Conservation (phyloP, 2,797 vertebrate species). For the Alexandromys oeconomus region DNA sequence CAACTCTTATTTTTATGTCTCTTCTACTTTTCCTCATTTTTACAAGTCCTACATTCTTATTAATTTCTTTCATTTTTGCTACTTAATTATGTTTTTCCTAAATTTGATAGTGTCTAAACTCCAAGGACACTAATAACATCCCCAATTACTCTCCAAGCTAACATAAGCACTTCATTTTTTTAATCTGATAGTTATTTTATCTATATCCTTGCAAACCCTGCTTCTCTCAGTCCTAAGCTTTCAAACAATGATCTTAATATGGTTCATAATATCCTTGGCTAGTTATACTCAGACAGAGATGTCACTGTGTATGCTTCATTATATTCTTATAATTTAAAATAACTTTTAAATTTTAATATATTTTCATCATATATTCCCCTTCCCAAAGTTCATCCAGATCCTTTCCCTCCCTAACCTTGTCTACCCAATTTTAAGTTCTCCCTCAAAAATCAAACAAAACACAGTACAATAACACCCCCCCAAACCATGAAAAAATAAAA, state of each 20-base stretch:
- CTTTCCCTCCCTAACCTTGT: accelerated
- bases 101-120: not conserved
- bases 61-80: not conserved
- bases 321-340: not conserved
- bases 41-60: not conserved
- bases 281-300: not conserved
- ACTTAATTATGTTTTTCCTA: not conserved
- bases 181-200: not conserved
- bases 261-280: not conserved
- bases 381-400: not conserved
- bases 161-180: not conserved
- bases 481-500: not conserved
- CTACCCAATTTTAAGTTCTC: not conserved
- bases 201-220: not conserved
- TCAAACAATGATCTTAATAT: not conserved
- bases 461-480: not conserved
- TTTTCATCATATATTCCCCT: not conserved
- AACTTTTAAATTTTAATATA: not conserved
- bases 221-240: not conserved
- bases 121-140: no score
- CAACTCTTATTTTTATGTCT: not conserved
- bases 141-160: not conserved
- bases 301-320: not conserved
- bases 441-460: not conserved
- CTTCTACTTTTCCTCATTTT: not conserved